Evolutionary conservation across 2,113 vertebrate species (phyloP).

Genomic region (Noctilio leporinus): DNA sequence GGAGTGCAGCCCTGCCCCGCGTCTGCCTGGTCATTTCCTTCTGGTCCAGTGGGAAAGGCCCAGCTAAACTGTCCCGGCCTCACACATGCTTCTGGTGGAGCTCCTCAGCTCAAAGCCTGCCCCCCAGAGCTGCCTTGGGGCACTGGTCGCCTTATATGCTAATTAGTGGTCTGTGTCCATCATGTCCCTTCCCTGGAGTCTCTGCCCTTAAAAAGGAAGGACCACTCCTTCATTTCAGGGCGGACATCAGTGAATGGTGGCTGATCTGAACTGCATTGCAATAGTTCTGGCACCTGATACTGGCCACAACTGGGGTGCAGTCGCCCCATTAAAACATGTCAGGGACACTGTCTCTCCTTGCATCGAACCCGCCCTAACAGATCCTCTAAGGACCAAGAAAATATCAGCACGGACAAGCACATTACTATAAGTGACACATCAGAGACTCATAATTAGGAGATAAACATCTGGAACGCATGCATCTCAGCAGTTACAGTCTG

Average conservation of each 20-base stretch:
- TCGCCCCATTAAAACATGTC: slow-evolving; percentile 17
- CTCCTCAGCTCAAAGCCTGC: not conserved
- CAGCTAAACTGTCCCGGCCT: not conserved
- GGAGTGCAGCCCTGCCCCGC: not conserved
- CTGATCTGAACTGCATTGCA: not conserved
- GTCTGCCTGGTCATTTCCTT: not conserved
- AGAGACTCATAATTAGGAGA: slow-evolving; percentile 62
- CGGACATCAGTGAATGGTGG: not conserved
- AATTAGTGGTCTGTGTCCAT: not conserved
- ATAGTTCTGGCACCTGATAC: not conserved
- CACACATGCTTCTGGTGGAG: not conserved
- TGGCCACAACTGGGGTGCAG: not conserved
- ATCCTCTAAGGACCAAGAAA: slow-evolving; percentile 24
- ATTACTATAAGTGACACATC: slow-evolving; percentile 51
- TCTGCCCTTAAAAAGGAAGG: not conserved
- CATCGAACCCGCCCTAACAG: not conserved
- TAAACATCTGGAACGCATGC: slow-evolving; percentile 51
- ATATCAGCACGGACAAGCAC: slow-evolving; percentile 43
- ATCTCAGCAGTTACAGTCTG: not conserved
- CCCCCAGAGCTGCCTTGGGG: not conserved
- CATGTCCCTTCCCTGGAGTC: not conserved
- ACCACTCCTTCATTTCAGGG: not conserved
- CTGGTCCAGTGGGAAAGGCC: not conserved
- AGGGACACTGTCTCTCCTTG: slow-evolving; percentile 46
- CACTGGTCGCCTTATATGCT: not conserved